Percentiles rank a stretch among this genome's conserved stretches.
phyloP scores from a whole-genome alignment of 2,888 invertebrate genomes.

The Octodonta nipae region DNA sequence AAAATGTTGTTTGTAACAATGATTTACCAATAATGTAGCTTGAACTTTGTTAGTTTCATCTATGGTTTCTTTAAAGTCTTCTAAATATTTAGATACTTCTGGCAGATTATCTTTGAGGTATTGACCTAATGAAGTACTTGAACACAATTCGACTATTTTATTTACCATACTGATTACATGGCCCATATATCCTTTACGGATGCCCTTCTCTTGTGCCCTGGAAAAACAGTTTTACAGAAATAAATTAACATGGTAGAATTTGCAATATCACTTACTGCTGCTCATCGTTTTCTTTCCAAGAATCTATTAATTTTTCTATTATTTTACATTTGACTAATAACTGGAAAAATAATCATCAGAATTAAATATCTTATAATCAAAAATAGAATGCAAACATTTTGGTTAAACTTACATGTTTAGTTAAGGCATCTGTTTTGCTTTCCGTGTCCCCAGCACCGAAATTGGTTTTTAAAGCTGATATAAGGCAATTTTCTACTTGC shows the following conservation, averaged over 20 bases:
- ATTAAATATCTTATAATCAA: neutral
- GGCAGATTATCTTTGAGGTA: conserved; percentile 41
- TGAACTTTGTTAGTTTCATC: conserved; percentile 29
- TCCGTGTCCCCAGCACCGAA: conserved; percentile 27
- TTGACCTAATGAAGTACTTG: conserved; percentile 42
- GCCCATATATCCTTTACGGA: conserved; percentile 53
- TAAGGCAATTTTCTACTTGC: conserved; percentile 69
- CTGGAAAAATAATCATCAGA: too few species aligned
- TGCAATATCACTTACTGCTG: conserved; percentile 46
- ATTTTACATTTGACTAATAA: conserved; percentile 59
- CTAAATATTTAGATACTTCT: conserved; percentile 34
- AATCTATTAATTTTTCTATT: conserved; percentile 64
- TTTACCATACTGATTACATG: conserved; percentile 50
- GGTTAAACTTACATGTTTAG: conserved; percentile 41
- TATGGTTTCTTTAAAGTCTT: conserved; percentile 30
- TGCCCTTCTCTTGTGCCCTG: conserved; percentile 40
- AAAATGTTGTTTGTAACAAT: neutral
- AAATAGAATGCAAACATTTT: neutral
- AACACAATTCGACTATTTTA: conserved; percentile 41
- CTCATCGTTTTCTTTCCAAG: conserved; percentile 66
- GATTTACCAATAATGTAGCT: conserved; percentile 29
- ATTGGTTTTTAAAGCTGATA: conserved; percentile 47
- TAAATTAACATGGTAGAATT: conserved; percentile 2
- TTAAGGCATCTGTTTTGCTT: conserved; percentile 36
- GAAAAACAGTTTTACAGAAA: conserved; percentile 7